A percentile compares a stretch with the other conserved stretches of the same genome.
Conservation (phyloP, 1,140 invertebrate genomes). For the Bombus consobrinus region DNA sequence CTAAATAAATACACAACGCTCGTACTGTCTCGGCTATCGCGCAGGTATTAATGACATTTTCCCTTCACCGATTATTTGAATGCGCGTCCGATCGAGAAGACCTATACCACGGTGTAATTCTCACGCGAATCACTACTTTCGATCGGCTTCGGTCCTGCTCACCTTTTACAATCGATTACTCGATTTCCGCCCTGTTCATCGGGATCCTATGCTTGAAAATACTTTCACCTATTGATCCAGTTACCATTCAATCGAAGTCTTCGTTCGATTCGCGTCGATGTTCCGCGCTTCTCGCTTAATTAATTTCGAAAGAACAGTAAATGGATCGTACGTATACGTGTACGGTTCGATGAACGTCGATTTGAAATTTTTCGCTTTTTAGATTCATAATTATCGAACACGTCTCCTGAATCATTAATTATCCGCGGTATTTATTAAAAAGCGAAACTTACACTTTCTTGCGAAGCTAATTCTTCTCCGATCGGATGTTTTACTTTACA, state of each 20-base stretch:
- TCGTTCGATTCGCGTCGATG: background rate
- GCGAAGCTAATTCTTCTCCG: background rate
- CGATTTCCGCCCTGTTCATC: too few relatives aligned
- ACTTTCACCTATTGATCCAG: constrained; percentile 10
- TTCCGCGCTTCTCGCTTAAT: background rate
- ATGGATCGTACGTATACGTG: too few relatives aligned
- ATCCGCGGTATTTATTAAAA: background rate
- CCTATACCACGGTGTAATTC: constrained; percentile 19
- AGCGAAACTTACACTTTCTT: background rate
- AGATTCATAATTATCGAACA: background rate
- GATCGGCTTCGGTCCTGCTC: constrained; percentile 3
- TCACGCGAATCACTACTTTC: constrained; percentile 47
- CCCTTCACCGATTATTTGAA: constrained; percentile 64
- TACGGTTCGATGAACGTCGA: background rate
- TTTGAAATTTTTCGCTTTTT: background rate
- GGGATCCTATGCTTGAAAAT: too few relatives aligned
- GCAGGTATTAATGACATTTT: constrained; percentile 56
- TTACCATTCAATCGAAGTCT: background rate
- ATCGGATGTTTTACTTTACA: background rate
- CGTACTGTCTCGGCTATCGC: constrained; percentile 31
- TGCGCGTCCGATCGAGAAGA: constrained; percentile 16
- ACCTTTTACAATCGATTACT: too few relatives aligned
- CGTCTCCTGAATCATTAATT: background rate
- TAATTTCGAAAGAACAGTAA: background rate
- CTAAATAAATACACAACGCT: constrained; percentile 49